phyloP scores from a whole-genome alignment of 2,888 invertebrate species.

The Crossocerus cetratus region DNA sequence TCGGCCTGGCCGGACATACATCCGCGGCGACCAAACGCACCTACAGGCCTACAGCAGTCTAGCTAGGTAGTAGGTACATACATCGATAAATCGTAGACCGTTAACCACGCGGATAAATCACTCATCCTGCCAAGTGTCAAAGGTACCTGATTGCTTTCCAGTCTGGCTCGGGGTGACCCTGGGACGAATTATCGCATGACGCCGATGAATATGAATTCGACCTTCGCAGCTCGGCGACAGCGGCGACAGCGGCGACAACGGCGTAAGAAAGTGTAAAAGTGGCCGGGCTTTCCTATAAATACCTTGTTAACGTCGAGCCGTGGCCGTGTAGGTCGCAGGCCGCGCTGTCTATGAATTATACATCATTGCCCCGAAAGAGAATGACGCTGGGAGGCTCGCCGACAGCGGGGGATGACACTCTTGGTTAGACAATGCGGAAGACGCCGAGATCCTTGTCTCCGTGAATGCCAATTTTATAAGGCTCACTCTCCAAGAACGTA shows the following conservation, averaged over 20 bases:
- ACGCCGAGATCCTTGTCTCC: too few species aligned
- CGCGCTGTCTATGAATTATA: conserved; percentile 48
- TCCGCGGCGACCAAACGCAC: too few species aligned
- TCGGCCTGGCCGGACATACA: too few species aligned
- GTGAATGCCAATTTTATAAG: too few species aligned
- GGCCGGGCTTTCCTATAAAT: conserved; percentile 41
- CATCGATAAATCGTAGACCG: not conserved
- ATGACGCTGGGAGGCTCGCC: not conserved
- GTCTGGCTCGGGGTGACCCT: conserved; percentile 24
- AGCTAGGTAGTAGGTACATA: too few species aligned
- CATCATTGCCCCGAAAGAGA: conserved; percentile 25
- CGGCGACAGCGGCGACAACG: too few species aligned
- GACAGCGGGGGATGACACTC: not conserved
- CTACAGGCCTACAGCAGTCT: too few species aligned
- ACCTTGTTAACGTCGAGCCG: conserved; percentile 20
- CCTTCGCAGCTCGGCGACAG: conserved; percentile 14
- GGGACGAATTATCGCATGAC: conserved; percentile 40
- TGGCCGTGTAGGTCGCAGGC: conserved; percentile 24
- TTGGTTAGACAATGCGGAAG: too few species aligned
- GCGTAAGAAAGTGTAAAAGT: conserved; percentile 42
- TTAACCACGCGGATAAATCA: not conserved
- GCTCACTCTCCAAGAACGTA: too few species aligned
- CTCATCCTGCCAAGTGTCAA: not conserved
- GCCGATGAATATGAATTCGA: conserved; percentile 34
- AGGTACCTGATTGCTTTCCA: conserved; percentile 18